Base-by-base conservation (phyloP, 2,888 invertebrate genomes). In the Molorchus minor region DNA sequence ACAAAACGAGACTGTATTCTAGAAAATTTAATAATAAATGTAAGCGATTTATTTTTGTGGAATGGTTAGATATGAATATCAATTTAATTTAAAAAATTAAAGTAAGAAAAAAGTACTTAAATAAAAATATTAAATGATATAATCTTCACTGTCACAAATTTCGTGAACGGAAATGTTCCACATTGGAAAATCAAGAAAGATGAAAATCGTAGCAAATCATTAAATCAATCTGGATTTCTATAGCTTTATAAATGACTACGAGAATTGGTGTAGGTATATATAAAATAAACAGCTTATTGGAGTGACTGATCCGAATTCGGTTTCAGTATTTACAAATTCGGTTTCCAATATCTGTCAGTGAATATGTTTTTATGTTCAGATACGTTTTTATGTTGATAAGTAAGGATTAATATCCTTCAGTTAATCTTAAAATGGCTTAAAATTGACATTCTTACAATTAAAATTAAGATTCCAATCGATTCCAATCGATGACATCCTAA, bases 381-480 rank as follows among this genome's bases (percentile, higher is more conserved):
- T 5, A 25, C 25, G 25, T 25, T 25, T 25, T 25, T 25, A 25
- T 25, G 4, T 25, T 8, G 3, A 25, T 5, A 25, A 25, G 25
- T n/a, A n/a, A n/a, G n/a, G n/a, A n/a, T n/a, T n/a, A 8, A 25
- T 25, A 25, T 25, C 8, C 25, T 5, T 25, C 25, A 5, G 40
- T 16, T 16, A 3, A 2, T 19, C 40, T 19, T 40, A 40, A 40
- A 40, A 40, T 40, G 40, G 40, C 40, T 40, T 40, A 40, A 40
- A 10, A n/a, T n/a, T n/a, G 19, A 5, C n/a, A 20, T 40, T 13
- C 16, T 16, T 17, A 8, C 38, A 17, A 15, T 38, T 40, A 25
- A 25, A 25, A 25, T 25, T n/a, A 25, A 25, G 8, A 25, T 25
- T 8, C 4, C 25, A 5, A 25, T 25, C 3, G 3, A 25, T 8